These are phyloP conservation scores for Caenorhabditis sp. DNA, from an alignment of 2,888 invertebrate species.

Conservation along the genomic window DNA sequence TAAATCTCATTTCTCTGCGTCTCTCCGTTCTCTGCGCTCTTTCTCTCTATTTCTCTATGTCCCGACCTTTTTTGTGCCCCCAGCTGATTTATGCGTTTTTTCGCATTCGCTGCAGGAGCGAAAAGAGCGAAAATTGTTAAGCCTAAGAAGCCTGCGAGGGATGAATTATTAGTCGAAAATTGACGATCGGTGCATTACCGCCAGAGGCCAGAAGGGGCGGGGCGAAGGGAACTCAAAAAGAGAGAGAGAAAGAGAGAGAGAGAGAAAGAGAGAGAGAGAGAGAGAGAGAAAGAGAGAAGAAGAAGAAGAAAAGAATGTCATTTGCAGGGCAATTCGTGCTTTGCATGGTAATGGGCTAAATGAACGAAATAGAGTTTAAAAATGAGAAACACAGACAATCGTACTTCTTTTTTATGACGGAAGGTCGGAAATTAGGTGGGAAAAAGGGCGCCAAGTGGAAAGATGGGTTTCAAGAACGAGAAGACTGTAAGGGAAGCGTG, in stretches of 20 bases:
- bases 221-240: conserved; percentile 7
- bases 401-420: conserved; percentile 35
- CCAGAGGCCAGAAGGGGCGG: conserved; percentile 23
- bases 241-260: conserved; percentile 9
- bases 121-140: conserved; percentile 24
- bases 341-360: conserved; percentile 21
- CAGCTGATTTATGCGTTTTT: conserved; percentile 27
- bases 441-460: conserved; percentile 1
- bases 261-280: conserved; percentile 11
- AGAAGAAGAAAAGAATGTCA: conserved; percentile 19
- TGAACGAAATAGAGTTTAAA: neutral
- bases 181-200: conserved; percentile 14
- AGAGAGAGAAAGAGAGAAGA: conserved; percentile 9
- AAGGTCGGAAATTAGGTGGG: conserved; percentile 8
- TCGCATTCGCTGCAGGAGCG: neutral
- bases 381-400: conserved; percentile 18
- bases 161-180: conserved; percentile 46
- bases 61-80: conserved; percentile 27
- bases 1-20: conserved; percentile 6
- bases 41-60: too few relatives aligned
- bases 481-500: too few relatives aligned
- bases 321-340: conserved; percentile 18
- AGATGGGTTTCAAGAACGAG: too few relatives aligned
- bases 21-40: conserved; percentile 13
- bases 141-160: conserved; percentile 23